These are phyloP conservation scores for Drosophila trapezifrons DNA, from an alignment of 1,140 invertebrate species.

Conservation along the genomic window DNA sequence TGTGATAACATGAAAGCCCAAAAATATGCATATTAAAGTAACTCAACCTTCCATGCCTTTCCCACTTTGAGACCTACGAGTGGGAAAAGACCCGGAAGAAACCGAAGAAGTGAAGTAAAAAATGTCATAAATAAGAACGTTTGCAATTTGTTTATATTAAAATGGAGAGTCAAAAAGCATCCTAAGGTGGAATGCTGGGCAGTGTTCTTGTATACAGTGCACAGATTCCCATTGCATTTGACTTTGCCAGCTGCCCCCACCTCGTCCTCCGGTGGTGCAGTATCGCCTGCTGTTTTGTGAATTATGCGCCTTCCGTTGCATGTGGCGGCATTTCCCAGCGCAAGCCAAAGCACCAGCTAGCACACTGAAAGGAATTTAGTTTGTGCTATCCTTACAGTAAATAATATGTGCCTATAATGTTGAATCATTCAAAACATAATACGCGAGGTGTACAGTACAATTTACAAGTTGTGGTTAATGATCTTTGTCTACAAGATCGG, in stretches of 20 bases:
- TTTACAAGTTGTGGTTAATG: no score
- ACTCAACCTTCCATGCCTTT: background rate
- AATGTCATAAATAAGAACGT: slow-evolving; percentile 76
- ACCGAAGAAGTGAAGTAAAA: slow-evolving; percentile 28
- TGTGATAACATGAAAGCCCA: background rate
- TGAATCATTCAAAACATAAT: background rate
- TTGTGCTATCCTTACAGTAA: background rate
- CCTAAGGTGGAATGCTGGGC: slow-evolving; percentile 47
- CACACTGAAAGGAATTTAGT: slow-evolving; percentile 7
- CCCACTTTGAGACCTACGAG: background rate
- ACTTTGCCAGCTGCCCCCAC: slow-evolving; percentile 15
- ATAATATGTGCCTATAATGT: background rate
- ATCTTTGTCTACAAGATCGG: no score
- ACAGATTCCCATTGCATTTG: slow-evolving; percentile 63
- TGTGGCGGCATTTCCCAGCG: slow-evolving; percentile 69
- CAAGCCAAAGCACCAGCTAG: slow-evolving; percentile 21
- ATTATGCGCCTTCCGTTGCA: slow-evolving; percentile 82
- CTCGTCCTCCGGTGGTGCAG: slow-evolving; percentile 1
- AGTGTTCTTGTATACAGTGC: slow-evolving; percentile 40
- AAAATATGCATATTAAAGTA: slow-evolving; percentile 3
- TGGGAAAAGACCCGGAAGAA: background rate
- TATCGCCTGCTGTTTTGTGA: slow-evolving; percentile 76
- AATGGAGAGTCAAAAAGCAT: slow-evolving; percentile 72
- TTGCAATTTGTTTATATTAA: slow-evolving; percentile 82
- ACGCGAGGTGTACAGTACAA: no score